phyloP scores from a whole-genome alignment of 2,113 vertebrate species.

The Tragelaphus imberbis region DNA sequence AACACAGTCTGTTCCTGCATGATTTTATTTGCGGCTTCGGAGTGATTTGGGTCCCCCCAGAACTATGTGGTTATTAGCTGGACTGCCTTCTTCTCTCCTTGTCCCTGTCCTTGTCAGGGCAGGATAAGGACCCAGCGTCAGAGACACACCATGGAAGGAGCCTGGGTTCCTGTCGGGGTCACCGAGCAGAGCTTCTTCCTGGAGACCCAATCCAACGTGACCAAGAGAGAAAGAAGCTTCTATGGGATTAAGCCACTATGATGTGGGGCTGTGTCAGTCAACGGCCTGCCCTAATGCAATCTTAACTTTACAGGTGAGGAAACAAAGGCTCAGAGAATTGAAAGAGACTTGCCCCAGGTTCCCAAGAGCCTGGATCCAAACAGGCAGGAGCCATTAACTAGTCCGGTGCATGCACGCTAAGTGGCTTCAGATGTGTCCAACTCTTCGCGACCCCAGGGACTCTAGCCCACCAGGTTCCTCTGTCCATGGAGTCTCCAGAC shows the following conservation, averaged over 20 bases:
- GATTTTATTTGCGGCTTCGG: neutral
- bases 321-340: neutral
- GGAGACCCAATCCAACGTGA: neutral
- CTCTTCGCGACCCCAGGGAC: neutral
- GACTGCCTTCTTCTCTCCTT: neutral
- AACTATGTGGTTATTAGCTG: neutral
- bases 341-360: neutral
- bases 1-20: too few species aligned
- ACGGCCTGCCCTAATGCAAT: neutral
- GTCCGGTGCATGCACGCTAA: neutral
- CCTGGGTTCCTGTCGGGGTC: neutral
- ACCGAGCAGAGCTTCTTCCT: neutral
- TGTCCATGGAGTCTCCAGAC: neutral
- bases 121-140: neutral
- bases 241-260: fast-evolving
- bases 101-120: neutral
- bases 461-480: neutral
- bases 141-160: neutral
- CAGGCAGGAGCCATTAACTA: neutral
- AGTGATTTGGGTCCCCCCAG: neutral
- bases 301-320: neutral
- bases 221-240: neutral
- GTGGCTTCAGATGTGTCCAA: neutral
- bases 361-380: neutral
- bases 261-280: neutral